Conservation (phyloP, 2,113 vertebrate species). For the Garra rufa region DNA sequence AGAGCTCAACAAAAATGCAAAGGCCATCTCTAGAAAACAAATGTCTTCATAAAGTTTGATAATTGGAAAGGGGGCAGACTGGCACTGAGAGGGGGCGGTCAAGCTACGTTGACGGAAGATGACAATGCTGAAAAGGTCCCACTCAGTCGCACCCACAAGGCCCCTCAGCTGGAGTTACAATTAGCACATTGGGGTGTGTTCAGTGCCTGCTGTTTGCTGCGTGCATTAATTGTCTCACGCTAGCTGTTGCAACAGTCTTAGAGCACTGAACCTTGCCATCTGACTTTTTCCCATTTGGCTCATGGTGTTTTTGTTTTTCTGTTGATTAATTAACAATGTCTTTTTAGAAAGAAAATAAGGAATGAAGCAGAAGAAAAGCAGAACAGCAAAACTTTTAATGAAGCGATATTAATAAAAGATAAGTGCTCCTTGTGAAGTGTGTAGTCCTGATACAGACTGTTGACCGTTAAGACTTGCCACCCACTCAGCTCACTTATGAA, state of each 20-base stretch:
- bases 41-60: conserved; percentile 39
- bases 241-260: conserved; percentile 36
- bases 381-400: conserved; percentile 45
- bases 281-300: conserved; percentile 45
- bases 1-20: conserved; percentile 6
- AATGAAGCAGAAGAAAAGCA: conserved; percentile 2
- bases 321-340: conserved; percentile 52
- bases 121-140: conserved; percentile 38
- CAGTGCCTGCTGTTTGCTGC: conserved; percentile 43
- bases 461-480: conserved; percentile 17
- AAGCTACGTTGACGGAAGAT: conserved; percentile 12
- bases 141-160: conserved; percentile 48
- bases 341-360: conserved; percentile 24
- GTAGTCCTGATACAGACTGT: conserved; percentile 22
- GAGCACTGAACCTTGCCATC: conserved; percentile 49
- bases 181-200: conserved; percentile 49
- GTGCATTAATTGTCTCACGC: conserved; percentile 52
- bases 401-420: conserved; percentile 53
- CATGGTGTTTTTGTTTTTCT: conserved; percentile 24
- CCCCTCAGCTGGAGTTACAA: conserved; percentile 57
- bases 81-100: background rate
- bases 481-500: conserved; percentile 47
- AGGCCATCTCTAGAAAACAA: conserved; percentile 29
- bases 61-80: conserved; percentile 39
- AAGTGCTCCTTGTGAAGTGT: conserved; percentile 18